Base-by-base conservation (phyloP, 2,888 invertebrate genomes). In the Ornithoptera priamus region DNA sequence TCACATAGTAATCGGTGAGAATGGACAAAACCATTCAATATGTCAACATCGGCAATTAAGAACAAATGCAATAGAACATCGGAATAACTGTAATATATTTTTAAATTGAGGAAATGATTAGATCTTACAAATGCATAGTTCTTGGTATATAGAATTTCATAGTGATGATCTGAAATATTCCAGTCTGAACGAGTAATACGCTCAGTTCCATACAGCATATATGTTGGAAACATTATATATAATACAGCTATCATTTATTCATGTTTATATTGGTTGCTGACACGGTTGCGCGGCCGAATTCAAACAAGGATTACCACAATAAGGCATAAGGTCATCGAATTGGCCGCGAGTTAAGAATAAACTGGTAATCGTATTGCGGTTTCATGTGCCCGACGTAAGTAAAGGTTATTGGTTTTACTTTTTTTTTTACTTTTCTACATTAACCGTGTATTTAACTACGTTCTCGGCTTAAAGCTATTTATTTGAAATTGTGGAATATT, bases 1-100 rank as follows among this genome's bases (percentile, higher is more conserved):
- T 89, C 87, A 84, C 89, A 86, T 80, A 86, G 85, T 84, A 86
- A 85, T 80, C 78, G 71, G 75, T 77, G 73, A 72, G 67, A 67
- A 8, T 50, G 50, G 18, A 50, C 50, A 50, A 12, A 50, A 50
- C 2, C 18, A 50, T 50, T 50, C 1, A 24, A 0, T 12, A 39
- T 12, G 1, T 42, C 24, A 30, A 24, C 24, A 65, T 58, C 0
- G 6, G 20, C 42, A 18, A 57, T 58, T 57, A n/a, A 39, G 30
- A 30, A 22, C 22, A 22, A 22, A 7, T 15, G 15, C 36, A 42
- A 22, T n/a, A 18, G 15, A 39, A 30, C 6, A 20, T 39, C 3
- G 8, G 17, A 39, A 42, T 15, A 12, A 39, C 2, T 2, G 18
- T 20, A 8, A 24, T 58, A 3, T 20, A 24, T 58, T 20, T 56